phyloP scores from a whole-genome alignment of 2,888 invertebrate genomes.

The Xestia sexstrigata region DNA sequence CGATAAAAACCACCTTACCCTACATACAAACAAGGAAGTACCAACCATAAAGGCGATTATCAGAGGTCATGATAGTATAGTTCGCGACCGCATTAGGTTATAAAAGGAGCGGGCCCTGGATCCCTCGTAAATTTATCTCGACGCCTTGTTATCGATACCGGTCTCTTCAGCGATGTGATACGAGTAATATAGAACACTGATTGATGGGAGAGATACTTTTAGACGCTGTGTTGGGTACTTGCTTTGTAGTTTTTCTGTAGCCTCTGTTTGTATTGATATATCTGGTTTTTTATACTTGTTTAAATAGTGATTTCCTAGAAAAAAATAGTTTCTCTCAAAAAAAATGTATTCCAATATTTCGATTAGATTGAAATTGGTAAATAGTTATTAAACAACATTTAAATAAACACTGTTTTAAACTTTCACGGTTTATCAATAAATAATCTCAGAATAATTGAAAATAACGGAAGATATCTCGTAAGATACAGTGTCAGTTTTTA shows the following conservation, averaged over 20 bases:
- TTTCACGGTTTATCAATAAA: too few relatives aligned
- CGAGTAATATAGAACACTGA: slow-evolving; percentile 51
- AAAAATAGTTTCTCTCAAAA: too few relatives aligned
- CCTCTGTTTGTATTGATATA: too few relatives aligned
- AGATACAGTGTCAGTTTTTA: too few relatives aligned
- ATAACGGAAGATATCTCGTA: too few relatives aligned
- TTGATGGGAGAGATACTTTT: slow-evolving; percentile 45
- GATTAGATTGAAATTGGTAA: too few relatives aligned
- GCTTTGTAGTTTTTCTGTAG: slow-evolving; percentile 10
- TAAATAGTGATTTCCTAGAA: too few relatives aligned
- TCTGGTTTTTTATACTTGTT: too few relatives aligned
- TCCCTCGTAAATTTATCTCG: slow-evolving; percentile 64
- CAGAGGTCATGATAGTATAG: slow-evolving; percentile 29
- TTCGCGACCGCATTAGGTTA: slow-evolving; percentile 41
- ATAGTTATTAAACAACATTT: too few relatives aligned
- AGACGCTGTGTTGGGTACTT: slow-evolving; percentile 22
- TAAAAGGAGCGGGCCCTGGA: slow-evolving; percentile 47
- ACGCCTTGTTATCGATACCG: slow-evolving; percentile 62
- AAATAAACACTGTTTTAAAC: too few relatives aligned
- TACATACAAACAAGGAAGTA: slow-evolving; percentile 10
- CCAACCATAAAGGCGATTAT: slow-evolving; percentile 24
- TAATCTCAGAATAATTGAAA: too few relatives aligned
- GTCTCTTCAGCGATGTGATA: slow-evolving; percentile 34
- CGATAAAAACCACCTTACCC: not conserved
- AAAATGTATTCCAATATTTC: too few relatives aligned